A percentile compares a stretch with the other conserved stretches of the same genome.
These are phyloP conservation scores for Rhinatrema bivittatum DNA, from an alignment of 2,797 vertebrate species.

Conservation along the genomic window DNA sequence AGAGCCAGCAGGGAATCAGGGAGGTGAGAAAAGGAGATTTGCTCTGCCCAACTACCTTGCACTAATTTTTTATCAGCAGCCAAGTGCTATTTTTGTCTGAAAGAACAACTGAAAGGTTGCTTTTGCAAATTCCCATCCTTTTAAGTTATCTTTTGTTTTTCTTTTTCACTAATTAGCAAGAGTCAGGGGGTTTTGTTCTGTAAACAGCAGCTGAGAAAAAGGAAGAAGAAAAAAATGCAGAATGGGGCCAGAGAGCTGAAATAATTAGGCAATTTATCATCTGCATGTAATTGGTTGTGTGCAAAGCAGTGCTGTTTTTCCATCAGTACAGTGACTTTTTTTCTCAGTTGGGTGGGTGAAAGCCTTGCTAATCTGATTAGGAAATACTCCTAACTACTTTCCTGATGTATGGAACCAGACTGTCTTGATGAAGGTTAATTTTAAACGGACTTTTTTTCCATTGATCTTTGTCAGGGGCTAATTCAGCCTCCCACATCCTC, in stretches of 20 bases:
- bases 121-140: constrained; percentile 25
- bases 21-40: no score
- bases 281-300: constrained; percentile 35
- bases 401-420: constrained; percentile 14
- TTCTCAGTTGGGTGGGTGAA: constrained; percentile 27
- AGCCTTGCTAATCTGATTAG: constrained; percentile 14
- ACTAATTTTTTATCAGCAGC: no score
- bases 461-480: constrained; percentile 32
- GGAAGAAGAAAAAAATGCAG: constrained; percentile 19
- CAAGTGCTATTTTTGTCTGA: no score
- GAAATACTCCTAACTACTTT: constrained; percentile 17
- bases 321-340: constrained; percentile 27
- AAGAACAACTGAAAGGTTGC: constrained; percentile 23
- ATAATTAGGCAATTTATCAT: constrained; percentile 43
- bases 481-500: no score
- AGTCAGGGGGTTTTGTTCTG: constrained; percentile 31
- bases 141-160: constrained; percentile 28
- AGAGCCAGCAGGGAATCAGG: no score
- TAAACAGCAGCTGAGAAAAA: constrained; percentile 37
- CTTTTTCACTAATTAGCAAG: constrained; percentile 36
- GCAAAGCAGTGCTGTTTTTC: constrained; percentile 33
- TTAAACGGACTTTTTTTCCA: constrained; percentile 33
- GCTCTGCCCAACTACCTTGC: no score
- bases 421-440: constrained; percentile 15
- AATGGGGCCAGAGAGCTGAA: constrained; percentile 28